Evolutionary conservation across 1,140 invertebrate species (phyloP), one percentile per base, ranked within the genome.

Genomic region (Drosophila truncata): DNA sequence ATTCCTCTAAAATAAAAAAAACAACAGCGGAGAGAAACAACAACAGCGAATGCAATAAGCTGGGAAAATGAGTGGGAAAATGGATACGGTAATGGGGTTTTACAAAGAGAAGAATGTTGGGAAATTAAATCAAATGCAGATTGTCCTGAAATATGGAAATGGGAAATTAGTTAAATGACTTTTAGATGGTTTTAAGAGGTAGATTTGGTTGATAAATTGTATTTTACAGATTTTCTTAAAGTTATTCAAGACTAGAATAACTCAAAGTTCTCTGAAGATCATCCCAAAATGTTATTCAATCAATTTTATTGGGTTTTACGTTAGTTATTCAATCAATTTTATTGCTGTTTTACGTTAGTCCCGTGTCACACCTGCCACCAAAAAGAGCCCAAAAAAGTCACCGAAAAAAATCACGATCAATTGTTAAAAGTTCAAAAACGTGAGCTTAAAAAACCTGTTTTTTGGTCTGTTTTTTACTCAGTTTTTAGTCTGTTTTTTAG

Each of bases 401-500:
- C 69, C 18, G 39, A 42, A 20, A 27, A 55, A 64, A 63, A 37
- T 39, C 37, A 35, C 33, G 70, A 73, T 72, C 70, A 72, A 72
- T 72, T 33, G 31, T 39, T 55, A 29, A 49, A 49, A 77, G 55
- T 77, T 60, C 5, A 50, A 77, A 70, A 77, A 77, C 62, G 74
- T 77, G 74, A 77, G 62, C 39, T 27, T 66, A 77, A 37, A 49
- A 50, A 78, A 77, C 47, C 60, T 33, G 71, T 65, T 64, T 33
- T 61, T 47, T 16, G 3, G 31, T 31, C 9, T 14, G 33, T 16
- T 29, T 35, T 41, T 35, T 33, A 7, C 18, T 7, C 11, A 7
- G 54, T 52, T 70, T 33, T 41, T 18, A 3, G 3, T 8, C 16
- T 3, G 8, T 7, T 42, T 42, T 20, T 42, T 20, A 33, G 37